These are phyloP conservation scores for Ornithoptera alexandrae DNA, from an alignment of 2,888 invertebrate genomes.

Conservation along the genomic window DNA sequence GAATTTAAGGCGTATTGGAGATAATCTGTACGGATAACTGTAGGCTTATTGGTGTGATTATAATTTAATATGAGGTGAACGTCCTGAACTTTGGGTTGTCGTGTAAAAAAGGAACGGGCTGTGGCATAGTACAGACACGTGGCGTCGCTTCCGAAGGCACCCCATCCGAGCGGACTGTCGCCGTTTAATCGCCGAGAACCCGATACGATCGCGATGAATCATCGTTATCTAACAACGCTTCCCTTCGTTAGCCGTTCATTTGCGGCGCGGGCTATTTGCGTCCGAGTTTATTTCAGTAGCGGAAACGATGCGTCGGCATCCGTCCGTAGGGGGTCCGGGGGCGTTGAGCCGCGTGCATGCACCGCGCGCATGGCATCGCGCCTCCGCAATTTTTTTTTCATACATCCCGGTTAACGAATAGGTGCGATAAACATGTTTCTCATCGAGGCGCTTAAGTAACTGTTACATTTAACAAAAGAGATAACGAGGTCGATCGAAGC, in stretches of 20 bases:
- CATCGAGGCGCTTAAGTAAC: not conserved
- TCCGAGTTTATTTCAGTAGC: slow-evolving; percentile 40
- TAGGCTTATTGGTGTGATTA: too few relatives aligned
- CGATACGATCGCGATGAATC: slow-evolving; percentile 33
- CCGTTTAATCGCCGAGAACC: slow-evolving; percentile 22
- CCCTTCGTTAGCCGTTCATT: slow-evolving; percentile 34
- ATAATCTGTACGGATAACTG: too few relatives aligned
- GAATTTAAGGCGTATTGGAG: too few relatives aligned
- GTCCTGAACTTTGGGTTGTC: too few relatives aligned
- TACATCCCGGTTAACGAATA: slow-evolving; percentile 24
- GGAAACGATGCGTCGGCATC: slow-evolving; percentile 42
- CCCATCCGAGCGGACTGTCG: slow-evolving; percentile 30
- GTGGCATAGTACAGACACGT: slow-evolving; percentile 20
- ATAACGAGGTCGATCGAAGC: too few relatives aligned
- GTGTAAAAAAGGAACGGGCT: not conserved
- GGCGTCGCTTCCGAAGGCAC: slow-evolving; percentile 18
- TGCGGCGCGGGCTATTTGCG: slow-evolving; percentile 38
- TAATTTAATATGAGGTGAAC: too few relatives aligned
- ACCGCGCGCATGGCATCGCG: slow-evolving; percentile 15
- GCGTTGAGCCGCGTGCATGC: slow-evolving; percentile 35
- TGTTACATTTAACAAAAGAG: too few relatives aligned
- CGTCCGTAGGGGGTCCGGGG: slow-evolving; percentile 48
- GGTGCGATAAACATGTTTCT: slow-evolving; percentile 26
- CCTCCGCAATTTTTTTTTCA: slow-evolving; percentile 16
- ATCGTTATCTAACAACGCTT: slow-evolving; percentile 35